Evolutionary conservation across 37 sponge, comb jelly and placozoan genomes (phyloP), one percentile per base, ranked within the genome.

Genomic region (Dysidea cf. avara): DNA sequence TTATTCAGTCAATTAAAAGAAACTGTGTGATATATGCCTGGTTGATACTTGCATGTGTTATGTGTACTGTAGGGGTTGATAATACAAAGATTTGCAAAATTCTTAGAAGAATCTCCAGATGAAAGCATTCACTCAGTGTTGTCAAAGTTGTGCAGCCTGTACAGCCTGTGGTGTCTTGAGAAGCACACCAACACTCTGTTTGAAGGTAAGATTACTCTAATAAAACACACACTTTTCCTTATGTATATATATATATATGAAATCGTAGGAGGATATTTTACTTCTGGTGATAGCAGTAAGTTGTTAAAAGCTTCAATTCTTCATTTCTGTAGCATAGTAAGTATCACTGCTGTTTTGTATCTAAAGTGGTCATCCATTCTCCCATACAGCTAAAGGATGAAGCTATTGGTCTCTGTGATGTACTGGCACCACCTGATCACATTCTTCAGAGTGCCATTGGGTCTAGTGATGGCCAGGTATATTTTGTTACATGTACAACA

Each of bases 381-480:
- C 1, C 65, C 78, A 47, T 58, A 2, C 76, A 96, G 90, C 28
- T 96, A 24, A 92, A 89, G 50, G 78, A 81, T 53, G 87, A 96
- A 25, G 83, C 90, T 29, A 94, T 92, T n/a, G 28, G 81, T 16
- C 61, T 96, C n/a, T 87, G 84, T 18, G 97, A 96, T 76, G 90
- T 77, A 33, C 3, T 96, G 0, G 87, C 93, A 21, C 97, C 97
- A 31, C 93, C 97, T 53, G 97, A 96, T 74, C 38, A 55, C 67
- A 83, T 96, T n/a, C 81, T 96, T 2, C 54, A 71, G 24, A 82
- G 90, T 31, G 84, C 90, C 5, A 92, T 96, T 46, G 97, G 97
- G 3, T 37, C 38, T 38, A 78, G 84, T 58, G 72, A 79, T 87
- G 97, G 97, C 56, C 53, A 89, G 90, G 95, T 94, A 43, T 5